A percentile compares a stretch with the other conserved stretches of the same genome.
These are phyloP conservation scores for Danio kyathit DNA, from an alignment of 2,797 vertebrate species.

Conservation along the genomic window DNA sequence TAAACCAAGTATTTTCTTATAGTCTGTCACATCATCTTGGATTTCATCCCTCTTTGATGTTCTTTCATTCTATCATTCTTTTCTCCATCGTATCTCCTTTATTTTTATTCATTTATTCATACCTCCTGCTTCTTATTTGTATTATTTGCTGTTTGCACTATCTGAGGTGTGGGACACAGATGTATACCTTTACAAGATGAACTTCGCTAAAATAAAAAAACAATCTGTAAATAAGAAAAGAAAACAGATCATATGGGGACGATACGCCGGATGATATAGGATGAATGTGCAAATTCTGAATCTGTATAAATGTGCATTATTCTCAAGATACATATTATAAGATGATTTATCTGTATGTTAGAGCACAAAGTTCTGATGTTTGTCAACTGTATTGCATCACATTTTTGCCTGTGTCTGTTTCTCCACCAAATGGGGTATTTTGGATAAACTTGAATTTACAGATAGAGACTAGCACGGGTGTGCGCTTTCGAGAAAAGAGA, in stretches of 20 bases:
- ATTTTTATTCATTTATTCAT: background rate
- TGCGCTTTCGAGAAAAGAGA: background rate
- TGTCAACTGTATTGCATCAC: background rate
- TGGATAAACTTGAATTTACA: constrained; percentile 19
- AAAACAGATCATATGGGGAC: background rate
- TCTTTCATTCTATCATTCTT: constrained; percentile 64
- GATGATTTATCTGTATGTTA: constrained; percentile 52
- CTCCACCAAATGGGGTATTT: background rate
- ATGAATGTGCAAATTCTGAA: constrained; percentile 70
- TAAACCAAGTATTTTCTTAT: no score
- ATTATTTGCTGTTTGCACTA: constrained; percentile 44
- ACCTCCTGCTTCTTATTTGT: constrained; percentile 33
- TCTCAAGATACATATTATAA: constrained; percentile 59
- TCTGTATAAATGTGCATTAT: constrained; percentile 66
- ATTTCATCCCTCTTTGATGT: constrained; percentile 2
- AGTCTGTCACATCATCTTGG: background rate
- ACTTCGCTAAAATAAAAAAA: constrained; percentile 47
- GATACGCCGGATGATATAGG: background rate
- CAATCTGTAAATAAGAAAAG: background rate
- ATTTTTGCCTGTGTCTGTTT: background rate
- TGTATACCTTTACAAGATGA: background rate
- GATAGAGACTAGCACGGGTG: background rate
- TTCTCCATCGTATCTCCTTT: constrained; percentile 36
- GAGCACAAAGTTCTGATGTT: constrained; percentile 62
- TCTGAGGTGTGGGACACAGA: background rate